A percentile compares a stretch with the other conserved stretches of the same genome.
Conservation (phyloP, 1,140 invertebrate genomes). For the Drosophila pseudoananassae region DNA sequence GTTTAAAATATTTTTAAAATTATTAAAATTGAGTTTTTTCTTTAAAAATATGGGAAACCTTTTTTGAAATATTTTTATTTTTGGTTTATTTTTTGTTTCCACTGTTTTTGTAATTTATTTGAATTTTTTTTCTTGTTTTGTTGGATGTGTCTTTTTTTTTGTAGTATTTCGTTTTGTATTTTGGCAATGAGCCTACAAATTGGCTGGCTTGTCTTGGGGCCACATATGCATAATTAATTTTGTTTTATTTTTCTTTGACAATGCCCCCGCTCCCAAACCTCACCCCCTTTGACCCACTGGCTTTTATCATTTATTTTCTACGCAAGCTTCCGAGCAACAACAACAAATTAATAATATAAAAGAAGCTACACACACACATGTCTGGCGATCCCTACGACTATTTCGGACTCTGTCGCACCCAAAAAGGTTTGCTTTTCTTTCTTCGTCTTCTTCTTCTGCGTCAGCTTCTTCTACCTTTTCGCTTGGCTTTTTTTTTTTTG, state of each 20-base stretch:
- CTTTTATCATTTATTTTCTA: slow-evolving; percentile 33
- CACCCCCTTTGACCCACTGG: background rate
- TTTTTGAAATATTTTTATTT: no score
- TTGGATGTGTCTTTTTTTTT: slow-evolving; percentile 8
- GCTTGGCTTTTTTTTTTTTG: slow-evolving; percentile 67
- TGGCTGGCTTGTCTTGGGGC: slow-evolving; percentile 67
- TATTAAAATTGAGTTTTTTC: no score
- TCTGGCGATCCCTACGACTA: slow-evolving; percentile 20
- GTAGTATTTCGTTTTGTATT: slow-evolving; percentile 37
- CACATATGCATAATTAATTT: slow-evolving; percentile 70
- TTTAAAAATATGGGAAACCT: no score
- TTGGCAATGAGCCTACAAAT: slow-evolving; percentile 77
- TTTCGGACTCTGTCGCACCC: slow-evolving; percentile 19
- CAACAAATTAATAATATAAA: slow-evolving; percentile 42
- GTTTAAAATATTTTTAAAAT: no score
- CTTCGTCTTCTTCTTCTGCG: slow-evolving; percentile 32
- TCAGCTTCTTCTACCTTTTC: slow-evolving; percentile 38
- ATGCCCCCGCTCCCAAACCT: slow-evolving; percentile 5
- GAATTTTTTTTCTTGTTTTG: slow-evolving; percentile 3
- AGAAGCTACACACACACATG: slow-evolving; percentile 11
- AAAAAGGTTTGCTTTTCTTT: slow-evolving; percentile 11
- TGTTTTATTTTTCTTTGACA: slow-evolving; percentile 48
- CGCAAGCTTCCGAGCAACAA: slow-evolving; percentile 48
- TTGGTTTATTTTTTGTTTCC: no score
- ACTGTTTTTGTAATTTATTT: slow-evolving; percentile 7